These are phyloP conservation scores for Pogonomyrmex barbatus DNA, from an alignment of 1,140 invertebrate genomes.

Conservation along the genomic window DNA sequence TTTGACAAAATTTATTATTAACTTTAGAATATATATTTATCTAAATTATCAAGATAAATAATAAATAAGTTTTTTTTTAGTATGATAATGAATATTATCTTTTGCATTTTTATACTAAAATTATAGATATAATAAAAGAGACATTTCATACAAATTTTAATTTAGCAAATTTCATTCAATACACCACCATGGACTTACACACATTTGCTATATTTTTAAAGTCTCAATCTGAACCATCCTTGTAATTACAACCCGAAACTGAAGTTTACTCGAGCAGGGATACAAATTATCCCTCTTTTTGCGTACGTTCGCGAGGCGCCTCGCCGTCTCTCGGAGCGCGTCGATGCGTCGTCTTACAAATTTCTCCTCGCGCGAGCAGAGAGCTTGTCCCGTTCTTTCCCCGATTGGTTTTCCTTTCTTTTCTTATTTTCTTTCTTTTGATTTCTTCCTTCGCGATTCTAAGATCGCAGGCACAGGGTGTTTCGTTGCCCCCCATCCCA, in stretches of 20 bases:
- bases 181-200: no score
- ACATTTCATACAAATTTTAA: background rate
- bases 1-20: background rate
- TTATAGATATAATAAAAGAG: background rate
- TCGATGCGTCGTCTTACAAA: slow-evolving; percentile 77
- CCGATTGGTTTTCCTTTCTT: slow-evolving; percentile 6
- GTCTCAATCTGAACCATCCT: background rate
- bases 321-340: slow-evolving; percentile 64
- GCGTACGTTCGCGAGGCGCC: slow-evolving; percentile 56
- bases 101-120: background rate
- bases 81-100: background rate
- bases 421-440: background rate
- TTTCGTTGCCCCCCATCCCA: background rate
- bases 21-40: background rate
- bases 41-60: background rate
- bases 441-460: slow-evolving; percentile 36
- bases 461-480: background rate
- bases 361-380: slow-evolving; percentile 31
- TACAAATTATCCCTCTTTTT: background rate
- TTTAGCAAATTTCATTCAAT: background rate
- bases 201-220: background rate
- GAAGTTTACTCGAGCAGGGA: background rate
- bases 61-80: background rate
- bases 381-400: slow-evolving; percentile 27
- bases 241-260: background rate